phyloP scores from a whole-genome alignment of 2,888 invertebrate species.

The Acleris literana region DNA sequence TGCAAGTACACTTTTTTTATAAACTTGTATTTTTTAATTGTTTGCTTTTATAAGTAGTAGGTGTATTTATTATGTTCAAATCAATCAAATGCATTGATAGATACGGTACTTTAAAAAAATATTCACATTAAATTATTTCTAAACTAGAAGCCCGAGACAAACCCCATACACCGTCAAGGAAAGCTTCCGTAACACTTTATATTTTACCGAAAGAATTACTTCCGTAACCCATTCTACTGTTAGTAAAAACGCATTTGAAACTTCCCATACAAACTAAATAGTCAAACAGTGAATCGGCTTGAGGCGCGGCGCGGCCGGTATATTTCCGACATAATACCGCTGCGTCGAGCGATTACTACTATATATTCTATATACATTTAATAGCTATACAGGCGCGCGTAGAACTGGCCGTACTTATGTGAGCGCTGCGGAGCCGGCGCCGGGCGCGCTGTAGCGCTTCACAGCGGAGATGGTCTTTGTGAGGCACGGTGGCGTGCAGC shows the following conservation, averaged over 20 bases:
- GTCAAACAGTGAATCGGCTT: constrained; percentile 75
- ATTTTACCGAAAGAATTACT: constrained; percentile 75
- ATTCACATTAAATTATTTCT: constrained; percentile 44
- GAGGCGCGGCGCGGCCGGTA: constrained; percentile 80
- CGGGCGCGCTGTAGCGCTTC: constrained; percentile 70
- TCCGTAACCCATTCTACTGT: constrained; percentile 68
- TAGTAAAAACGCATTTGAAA: constrained; percentile 77
- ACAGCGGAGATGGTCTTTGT: constrained; percentile 54
- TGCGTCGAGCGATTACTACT: constrained; percentile 85
- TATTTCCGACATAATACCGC: constrained; percentile 85
- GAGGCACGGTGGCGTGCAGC: constrained; percentile 51
- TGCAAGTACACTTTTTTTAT: too few relatives aligned
- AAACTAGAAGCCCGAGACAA: constrained; percentile 54
- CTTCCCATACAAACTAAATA: constrained; percentile 83
- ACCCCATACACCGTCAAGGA: constrained; percentile 72
- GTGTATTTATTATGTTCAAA: background rate
- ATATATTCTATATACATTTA: constrained; percentile 85
- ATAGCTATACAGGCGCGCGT: constrained; percentile 84
- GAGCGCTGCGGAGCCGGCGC: constrained; percentile 72
- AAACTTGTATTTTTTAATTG: background rate
- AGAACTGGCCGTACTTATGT: constrained; percentile 84
- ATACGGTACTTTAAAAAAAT: constrained; percentile 25
- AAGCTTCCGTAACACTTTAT: constrained; percentile 71
- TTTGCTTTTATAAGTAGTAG: background rate
- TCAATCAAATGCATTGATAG: background rate